These are phyloP conservation scores for Phylloscopus trochilus DNA, from an alignment of 2,113 vertebrate species.

Conservation along the genomic window DNA sequence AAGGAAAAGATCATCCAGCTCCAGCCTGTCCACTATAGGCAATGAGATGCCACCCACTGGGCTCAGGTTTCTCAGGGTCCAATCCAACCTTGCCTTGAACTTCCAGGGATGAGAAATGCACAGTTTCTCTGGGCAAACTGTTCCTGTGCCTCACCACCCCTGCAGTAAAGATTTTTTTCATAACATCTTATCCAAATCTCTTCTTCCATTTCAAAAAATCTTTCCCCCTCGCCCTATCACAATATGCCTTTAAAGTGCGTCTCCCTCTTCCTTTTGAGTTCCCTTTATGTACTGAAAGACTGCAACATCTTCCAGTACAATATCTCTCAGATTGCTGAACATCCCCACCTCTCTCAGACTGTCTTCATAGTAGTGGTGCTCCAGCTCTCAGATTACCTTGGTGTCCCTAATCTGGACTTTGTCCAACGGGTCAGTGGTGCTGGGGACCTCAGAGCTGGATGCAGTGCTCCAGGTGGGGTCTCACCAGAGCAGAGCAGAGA, in stretches of 20 bases:
- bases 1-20: neutral
- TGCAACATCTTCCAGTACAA: neutral
- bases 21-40: neutral
- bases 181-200: neutral
- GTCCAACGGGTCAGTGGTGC: rapidly evolving
- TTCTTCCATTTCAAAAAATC: neutral
- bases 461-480: neutral
- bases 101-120: neutral
- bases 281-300: neutral
- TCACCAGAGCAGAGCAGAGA: neutral
- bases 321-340: neutral
- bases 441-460: neutral
- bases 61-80: neutral
- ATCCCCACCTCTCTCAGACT: neutral
- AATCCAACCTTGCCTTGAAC: neutral
- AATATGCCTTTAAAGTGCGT: neutral
- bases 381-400: neutral
- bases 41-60: neutral
- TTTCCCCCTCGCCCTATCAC: neutral
- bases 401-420: neutral
- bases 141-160: neutral
- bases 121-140: neutral
- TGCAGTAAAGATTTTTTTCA: neutral
- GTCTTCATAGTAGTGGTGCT: neutral
- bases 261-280: neutral